Evolutionary conservation across 1,140 invertebrate genomes (phyloP), one percentile per base, ranked within the genome.

Genomic region (Hetaerina americana): DNA sequence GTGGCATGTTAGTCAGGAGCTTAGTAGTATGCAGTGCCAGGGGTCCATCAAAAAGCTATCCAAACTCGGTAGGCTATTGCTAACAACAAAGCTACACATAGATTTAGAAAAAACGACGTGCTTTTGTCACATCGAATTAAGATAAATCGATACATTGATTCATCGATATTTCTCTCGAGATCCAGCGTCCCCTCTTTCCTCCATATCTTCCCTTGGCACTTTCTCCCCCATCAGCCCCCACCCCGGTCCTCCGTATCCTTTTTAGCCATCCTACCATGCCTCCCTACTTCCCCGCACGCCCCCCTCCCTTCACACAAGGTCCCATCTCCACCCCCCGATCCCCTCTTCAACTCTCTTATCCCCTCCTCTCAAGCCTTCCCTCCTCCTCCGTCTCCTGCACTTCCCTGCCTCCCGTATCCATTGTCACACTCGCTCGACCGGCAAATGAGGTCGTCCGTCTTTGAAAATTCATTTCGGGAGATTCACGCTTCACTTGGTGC

Each of bases 391-490:
- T n/a, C 27, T 10, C n/a, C 27, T 5, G 8, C 27, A 26, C 27
- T 22, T 27, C 28, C 1, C 68, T 2, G 5, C 28, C 28, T 5
- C 26, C 28, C 27, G 26, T 29, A 24, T 70, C 68, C 28, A 27
- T 70, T 57, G 40, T 57, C 40, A 57, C 40, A 57, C 40, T 10
- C 40, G 22, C 22, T 57, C 40, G 40, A 57, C 40, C 40, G 40
- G 2, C 40, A 57, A 57, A 57, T 57, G 40, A 57, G 40, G 40
- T 57, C 40, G 40, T 57, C 2, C 40, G 26, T 70, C 26, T 70
- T 29, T 70, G 26, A 22, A 27, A 26, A 27, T 29, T 70, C 68
- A 27, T 29, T 70, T 70, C 68, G 40, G 40, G 40, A 57, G 40
- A 18, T 29, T 70, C 28, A 27, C 28, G 26, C 28, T 29, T 29